Conservation (phyloP, 2,113 vertebrate species). For the Poeciliopsis prolifica region DNA sequence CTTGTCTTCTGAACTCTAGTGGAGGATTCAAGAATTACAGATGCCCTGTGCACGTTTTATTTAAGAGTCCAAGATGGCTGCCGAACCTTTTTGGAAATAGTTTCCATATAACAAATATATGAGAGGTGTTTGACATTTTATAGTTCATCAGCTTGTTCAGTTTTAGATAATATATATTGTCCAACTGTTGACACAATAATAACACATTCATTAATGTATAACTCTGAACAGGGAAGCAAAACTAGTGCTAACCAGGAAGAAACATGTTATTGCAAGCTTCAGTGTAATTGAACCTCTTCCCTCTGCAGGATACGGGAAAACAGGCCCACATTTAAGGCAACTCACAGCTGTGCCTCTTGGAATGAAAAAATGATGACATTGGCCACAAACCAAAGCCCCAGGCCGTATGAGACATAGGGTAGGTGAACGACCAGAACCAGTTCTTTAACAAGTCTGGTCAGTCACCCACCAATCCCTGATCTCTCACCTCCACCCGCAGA, state of each 20-base stretch:
- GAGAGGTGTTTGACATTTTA: neutral
- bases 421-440: no score
- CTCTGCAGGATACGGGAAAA: neutral
- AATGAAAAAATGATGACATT: neutral
- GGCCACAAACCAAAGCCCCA: no score
- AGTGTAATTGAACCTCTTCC: neutral
- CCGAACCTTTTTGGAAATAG: neutral
- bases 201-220: neutral
- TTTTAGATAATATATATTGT: neutral
- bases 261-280: neutral
- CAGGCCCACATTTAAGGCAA: neutral
- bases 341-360: neutral
- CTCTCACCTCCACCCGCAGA: no score
- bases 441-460: no score
- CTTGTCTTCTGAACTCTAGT: neutral
- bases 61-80: neutral
- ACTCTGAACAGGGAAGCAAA: neutral
- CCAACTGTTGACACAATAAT: neutral
- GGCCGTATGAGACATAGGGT: no score
- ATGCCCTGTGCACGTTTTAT: neutral
- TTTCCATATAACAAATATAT: no score
- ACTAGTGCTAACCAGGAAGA: neutral
- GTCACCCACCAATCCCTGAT: no score
- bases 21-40: neutral
- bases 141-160: neutral